Base-by-base conservation (phyloP, 2,113 vertebrate species). In the Gracilinanus agilis region DNA sequence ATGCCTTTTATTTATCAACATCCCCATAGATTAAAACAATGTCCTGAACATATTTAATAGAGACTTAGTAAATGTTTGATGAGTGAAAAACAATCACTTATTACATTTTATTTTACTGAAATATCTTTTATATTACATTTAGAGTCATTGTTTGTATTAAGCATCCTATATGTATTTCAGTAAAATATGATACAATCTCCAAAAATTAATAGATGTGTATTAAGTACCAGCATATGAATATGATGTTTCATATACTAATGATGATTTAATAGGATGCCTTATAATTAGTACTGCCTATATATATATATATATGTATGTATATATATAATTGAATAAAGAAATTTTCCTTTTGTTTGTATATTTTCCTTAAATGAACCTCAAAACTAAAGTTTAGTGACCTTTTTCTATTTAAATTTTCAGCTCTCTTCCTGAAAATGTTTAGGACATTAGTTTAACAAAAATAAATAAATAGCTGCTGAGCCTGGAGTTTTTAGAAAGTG, bases 371-470 rank as follows among this genome's bases (percentile, higher is more conserved):
- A 7, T 75, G 12, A n/a, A n/a, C 34, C 13, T n/a, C 34, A 75
- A 75, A 75, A 75, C 34, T n/a, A n/a, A 29, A 13, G 27, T 27
- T 92, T 92, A 29, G 19, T 83, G 9, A 89, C 9, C 49, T 89
- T 56, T 53, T 89, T 23, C 9, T 7, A 11, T 7, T 97, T 89
- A 90, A 55, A 49, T 54, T 93, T 29, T 44, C 5, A 2, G 44
- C 0, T 55, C 12, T 1, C 83, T 93, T 95, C 88, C 0, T 19
- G 54, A 93, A 91, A 19, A 75, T 93, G 19, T 93, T 94, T 54
- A 88, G 19, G 58, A 75, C 10, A 10, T 25, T 27, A 53, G 3
- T 91, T 95, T 92, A 91, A 16, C 90, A 94, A 27, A 97, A 93
- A 89, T 90, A 95, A 61, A 49, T 34, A 91, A 21, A 8, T 27